Percentiles rank a stretch among this genome's conserved stretches.
Conservation (phyloP, 2,113 vertebrate species). For the Psammodynastes pulverulentus region DNA sequence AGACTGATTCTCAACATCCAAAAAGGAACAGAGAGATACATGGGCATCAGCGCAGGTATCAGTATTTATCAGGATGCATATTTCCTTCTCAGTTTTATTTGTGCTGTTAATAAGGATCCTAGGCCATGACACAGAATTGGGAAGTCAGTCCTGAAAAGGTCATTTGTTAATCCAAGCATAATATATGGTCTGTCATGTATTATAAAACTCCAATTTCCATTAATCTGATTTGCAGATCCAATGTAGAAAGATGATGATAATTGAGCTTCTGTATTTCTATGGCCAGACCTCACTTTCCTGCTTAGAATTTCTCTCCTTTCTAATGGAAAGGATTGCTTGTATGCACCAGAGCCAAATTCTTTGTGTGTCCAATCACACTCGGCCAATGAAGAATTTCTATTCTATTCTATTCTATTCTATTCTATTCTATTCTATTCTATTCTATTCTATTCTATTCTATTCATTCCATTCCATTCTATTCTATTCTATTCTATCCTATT, state of each 20-base stretch:
- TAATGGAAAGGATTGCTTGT: not conserved
- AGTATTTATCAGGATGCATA: not conserved
- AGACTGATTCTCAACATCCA: conserved; percentile 77
- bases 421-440: too few relatives aligned
- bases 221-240: not conserved
- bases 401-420: too few relatives aligned
- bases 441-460: too few relatives aligned
- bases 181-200: not conserved
- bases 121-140: not conserved
- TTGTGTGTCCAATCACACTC: too few relatives aligned
- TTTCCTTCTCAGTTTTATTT: not conserved
- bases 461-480: rapidly evolving
- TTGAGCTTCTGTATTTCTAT: not conserved
- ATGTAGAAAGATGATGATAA: not conserved
- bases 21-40: conserved; percentile 66
- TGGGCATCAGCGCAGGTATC: conserved; percentile 80
- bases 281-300: not conserved
- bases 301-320: not conserved
- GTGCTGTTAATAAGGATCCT: not conserved
- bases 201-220: not conserved
- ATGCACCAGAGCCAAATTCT: too few relatives aligned
- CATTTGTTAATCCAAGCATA: not conserved
- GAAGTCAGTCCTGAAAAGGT: not conserved
- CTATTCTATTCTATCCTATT: not conserved
- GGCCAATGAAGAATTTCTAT: too few relatives aligned